Conservation (phyloP, 2,113 vertebrate species). For the Tetrax tetrax region DNA sequence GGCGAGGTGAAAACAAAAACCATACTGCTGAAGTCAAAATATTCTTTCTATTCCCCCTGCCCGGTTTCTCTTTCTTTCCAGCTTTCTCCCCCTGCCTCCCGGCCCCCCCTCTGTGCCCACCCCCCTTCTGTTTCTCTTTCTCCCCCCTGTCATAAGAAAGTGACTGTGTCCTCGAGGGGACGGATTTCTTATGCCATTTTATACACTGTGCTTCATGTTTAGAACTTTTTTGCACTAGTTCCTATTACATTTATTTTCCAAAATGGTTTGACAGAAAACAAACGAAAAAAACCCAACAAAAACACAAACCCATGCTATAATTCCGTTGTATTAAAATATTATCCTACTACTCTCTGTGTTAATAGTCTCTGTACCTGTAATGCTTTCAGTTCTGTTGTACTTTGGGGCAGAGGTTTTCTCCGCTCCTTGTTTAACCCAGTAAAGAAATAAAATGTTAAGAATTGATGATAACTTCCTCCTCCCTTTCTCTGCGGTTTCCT, state of each 20-base stretch:
- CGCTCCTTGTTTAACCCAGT: slow-evolving; percentile 80
- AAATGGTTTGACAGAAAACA: slow-evolving; percentile 76
- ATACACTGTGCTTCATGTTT: slow-evolving; percentile 85
- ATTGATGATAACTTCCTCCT: slow-evolving; percentile 71
- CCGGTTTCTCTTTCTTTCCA: slow-evolving; percentile 48
- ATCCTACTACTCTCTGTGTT: slow-evolving; percentile 83
- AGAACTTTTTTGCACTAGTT: slow-evolving; percentile 85
- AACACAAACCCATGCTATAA: slow-evolving; percentile 76
- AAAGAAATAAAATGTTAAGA: slow-evolving; percentile 82
- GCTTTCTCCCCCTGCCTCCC: slow-evolving; percentile 37
- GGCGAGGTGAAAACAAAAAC: slow-evolving; percentile 3
- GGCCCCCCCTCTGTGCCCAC: slow-evolving; percentile 18
- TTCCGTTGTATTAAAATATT: slow-evolving; percentile 82
- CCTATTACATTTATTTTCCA: slow-evolving; percentile 81
- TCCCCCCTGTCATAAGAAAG: slow-evolving; percentile 70
- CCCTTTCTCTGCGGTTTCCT: neutral
- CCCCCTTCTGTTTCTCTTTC: slow-evolving; percentile 64
- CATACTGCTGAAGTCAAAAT: slow-evolving; percentile 60
- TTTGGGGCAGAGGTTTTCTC: slow-evolving; percentile 73
- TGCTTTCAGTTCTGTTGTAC: slow-evolving; percentile 83
- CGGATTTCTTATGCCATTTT: slow-evolving; percentile 82
- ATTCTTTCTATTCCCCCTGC: slow-evolving; percentile 49
- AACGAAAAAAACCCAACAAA: slow-evolving; percentile 26
- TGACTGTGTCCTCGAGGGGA: slow-evolving; percentile 74
- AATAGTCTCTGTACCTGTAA: slow-evolving; percentile 83